phyloP scores from a whole-genome alignment of 2,113 vertebrate genomes.

The Semnopithecus entellus region DNA sequence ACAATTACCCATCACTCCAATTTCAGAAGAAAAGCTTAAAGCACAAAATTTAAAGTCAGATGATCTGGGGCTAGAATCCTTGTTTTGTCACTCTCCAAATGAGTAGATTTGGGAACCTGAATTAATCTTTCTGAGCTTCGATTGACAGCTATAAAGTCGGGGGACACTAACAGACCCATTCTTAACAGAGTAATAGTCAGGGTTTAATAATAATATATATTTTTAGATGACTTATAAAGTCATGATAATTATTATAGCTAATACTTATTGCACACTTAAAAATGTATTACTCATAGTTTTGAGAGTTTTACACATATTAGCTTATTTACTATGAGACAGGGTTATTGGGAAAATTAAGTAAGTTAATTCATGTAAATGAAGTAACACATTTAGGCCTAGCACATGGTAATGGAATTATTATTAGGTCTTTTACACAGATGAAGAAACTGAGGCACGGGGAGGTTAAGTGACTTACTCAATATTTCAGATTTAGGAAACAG shows the following conservation, averaged over 20 bases:
- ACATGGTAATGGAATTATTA: neutral
- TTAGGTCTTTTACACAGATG: neutral
- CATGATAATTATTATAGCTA: neutral
- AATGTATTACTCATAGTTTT: neutral
- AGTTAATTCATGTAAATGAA: slow-evolving; percentile 33
- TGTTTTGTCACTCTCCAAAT: neutral
- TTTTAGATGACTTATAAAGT: neutral
- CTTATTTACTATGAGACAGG: slow-evolving; percentile 11
- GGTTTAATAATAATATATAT: neutral
- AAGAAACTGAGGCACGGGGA: slow-evolving; percentile 33
- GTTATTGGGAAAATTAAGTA: neutral
- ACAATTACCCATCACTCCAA: neutral
- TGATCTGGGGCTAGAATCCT: neutral
- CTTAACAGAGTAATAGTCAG: neutral
- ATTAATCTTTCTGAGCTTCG: neutral
- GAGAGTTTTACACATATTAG: neutral
- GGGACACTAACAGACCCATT: neutral
- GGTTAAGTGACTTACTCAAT: neutral
- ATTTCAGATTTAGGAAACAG: neutral
- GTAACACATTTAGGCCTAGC: neutral
- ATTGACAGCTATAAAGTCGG: neutral
- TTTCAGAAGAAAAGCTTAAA: slow-evolving; percentile 29
- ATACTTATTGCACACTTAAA: neutral
- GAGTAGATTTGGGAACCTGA: neutral
- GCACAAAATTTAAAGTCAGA: neutral